Evolutionary conservation across 2,113 vertebrate genomes (phyloP).

Genomic region (Nansenia antarctica): DNA sequence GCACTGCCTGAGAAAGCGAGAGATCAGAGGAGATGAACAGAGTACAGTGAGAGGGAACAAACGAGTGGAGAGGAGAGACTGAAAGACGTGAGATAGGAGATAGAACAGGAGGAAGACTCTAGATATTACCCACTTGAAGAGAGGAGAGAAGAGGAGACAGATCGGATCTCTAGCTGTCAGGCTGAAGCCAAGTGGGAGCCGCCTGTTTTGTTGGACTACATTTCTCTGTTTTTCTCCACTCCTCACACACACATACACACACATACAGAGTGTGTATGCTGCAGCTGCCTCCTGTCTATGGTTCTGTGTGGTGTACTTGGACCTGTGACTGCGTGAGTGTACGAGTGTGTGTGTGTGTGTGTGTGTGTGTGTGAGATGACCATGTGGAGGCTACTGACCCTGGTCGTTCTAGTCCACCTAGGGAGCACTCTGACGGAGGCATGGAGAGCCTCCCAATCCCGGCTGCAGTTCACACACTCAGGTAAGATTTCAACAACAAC

Average conservation of each 20-base stretch:
- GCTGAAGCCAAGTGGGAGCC: conserved; percentile 40
- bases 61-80: background rate
- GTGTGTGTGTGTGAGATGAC: conserved; percentile 8
- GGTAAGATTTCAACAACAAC: conserved; percentile 63
- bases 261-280: conserved; percentile 22
- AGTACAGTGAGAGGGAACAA: background rate
- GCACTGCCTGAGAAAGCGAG: background rate
- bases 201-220: conserved; percentile 55
- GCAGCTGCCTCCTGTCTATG: background rate
- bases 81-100: background rate
- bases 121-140: conserved; percentile 43
- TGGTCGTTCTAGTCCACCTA: conserved; percentile 54
- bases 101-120: conserved; percentile 13
- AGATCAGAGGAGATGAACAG: conserved; percentile 34
- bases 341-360: conserved; percentile 4
- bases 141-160: conserved; percentile 45
- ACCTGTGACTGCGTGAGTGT: background rate
- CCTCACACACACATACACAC: conserved; percentile 3
- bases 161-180: conserved; percentile 51
- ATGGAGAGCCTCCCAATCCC: conserved; percentile 72
- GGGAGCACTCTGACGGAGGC: conserved; percentile 53
- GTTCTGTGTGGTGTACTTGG: background rate
- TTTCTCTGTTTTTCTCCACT: conserved; percentile 20
- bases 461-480: conserved; percentile 71
- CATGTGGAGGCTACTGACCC: conserved; percentile 60